Base-by-base conservation (phyloP, 1,140 invertebrate genomes). In the Leucophenga varia region DNA sequence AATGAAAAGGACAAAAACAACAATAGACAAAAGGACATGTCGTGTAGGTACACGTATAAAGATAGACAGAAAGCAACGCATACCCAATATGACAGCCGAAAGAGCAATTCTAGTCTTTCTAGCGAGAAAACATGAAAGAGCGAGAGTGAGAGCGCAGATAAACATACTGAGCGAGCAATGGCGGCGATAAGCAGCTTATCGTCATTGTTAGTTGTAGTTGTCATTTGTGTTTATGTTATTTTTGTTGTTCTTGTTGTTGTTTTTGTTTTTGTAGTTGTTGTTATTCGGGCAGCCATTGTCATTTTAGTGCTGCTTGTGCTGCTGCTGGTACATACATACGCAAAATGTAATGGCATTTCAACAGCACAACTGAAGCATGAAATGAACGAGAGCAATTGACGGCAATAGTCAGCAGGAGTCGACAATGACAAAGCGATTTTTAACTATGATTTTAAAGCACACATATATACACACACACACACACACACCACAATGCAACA, bases 121-220 rank as follows among this genome's bases (percentile, higher is more conserved):
- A 25, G 22, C 22, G 22, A 25, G 22, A 25, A 6, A 25, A 10
- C 16, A 35, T 13, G 32, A n/a, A n/a, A 35, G 16, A 35, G 32
- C 32, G 12, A 35, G 16, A 35, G 32, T 13, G 5, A 8, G 19
- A 31, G 28, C 25, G 43, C 43, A 16, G 13, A 14, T 19, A 18
- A 25, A n/a, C n/a, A n/a, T n/a, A n/a, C n/a, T n/a, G n/a, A n/a
- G n/a, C n/a, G n/a, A 21, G 32, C 22, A 47, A 40, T 42, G 38
- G 9, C 31, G 38, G 39, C 46, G 46, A 48, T 48, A 48, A 48
- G 46, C 46, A 32, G 46, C 46, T 48, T 48, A 48, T 48, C 46
- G 40, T 36, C 38, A 42, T 42, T 42, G 38, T 22, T 39, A 17
- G 16, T 39, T 20, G 37, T 19, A 17, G 16, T 39, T 20, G 7